phyloP scores from a whole-genome alignment of 2,113 vertebrate genomes.

The Percopsis transmontana region DNA sequence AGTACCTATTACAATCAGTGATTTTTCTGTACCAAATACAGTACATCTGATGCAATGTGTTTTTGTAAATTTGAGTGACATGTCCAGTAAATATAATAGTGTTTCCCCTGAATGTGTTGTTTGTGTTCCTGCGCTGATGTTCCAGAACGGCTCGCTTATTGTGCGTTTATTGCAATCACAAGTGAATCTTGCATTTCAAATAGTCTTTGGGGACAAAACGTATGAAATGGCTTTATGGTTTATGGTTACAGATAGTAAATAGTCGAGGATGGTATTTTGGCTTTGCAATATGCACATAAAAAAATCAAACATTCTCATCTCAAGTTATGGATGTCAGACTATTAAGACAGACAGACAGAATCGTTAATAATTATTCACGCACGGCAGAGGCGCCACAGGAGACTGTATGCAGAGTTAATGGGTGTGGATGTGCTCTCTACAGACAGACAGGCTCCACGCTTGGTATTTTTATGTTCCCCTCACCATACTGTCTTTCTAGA shows the following conservation, averaged over 20 bases:
- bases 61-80: no score
- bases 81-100: no score
- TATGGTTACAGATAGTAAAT: background rate
- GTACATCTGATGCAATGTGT: no score
- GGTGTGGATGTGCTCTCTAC: conserved; percentile 2
- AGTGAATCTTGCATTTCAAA: no score
- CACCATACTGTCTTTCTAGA: conserved; percentile 21
- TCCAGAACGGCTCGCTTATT: no score
- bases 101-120: no score
- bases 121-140: no score
- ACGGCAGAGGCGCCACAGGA: conserved; percentile 12
- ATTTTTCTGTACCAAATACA: no score
- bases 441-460: conserved; percentile 49
- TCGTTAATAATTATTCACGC: background rate
- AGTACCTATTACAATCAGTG: no score
- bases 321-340: background rate
- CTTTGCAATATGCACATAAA: background rate
- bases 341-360: background rate
- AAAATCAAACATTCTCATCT: background rate
- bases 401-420: conserved; percentile 3
- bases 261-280: background rate
- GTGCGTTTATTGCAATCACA: no score
- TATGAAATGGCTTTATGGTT: no score
- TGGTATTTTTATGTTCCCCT: conserved; percentile 51
- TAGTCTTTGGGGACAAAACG: no score